These are phyloP conservation scores for Nothobranchius furzeri DNA, from an alignment of 2,113 vertebrate genomes.

Conservation along the genomic window DNA sequence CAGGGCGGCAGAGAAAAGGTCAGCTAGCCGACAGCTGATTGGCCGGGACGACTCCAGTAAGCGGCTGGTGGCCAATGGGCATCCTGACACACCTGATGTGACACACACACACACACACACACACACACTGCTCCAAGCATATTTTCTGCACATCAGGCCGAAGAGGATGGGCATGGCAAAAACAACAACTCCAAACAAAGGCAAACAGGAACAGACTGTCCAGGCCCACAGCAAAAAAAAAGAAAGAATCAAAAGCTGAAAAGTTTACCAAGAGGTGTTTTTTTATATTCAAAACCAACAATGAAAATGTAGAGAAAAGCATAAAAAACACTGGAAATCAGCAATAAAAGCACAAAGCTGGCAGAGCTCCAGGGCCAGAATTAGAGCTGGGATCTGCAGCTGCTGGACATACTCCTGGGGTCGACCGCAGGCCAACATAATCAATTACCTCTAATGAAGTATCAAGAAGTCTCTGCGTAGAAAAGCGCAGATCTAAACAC, in stretches of 20 bases:
- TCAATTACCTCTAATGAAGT: constrained; percentile 52
- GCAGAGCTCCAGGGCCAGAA: constrained; percentile 23
- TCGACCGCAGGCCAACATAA: constrained; percentile 45
- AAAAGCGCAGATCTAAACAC: constrained; percentile 19
- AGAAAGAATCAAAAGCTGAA: constrained; percentile 22
- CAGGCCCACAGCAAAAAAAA: constrained; percentile 35
- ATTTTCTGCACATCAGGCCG: constrained; percentile 48
- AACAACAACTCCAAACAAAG: constrained; percentile 56
- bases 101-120: constrained; percentile 60
- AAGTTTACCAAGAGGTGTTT: constrained; percentile 32
- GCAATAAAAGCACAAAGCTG: constrained; percentile 9
- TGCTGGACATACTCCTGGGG: constrained; percentile 47
- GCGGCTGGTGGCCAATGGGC: constrained; percentile 67
- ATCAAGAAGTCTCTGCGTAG: constrained; percentile 33
- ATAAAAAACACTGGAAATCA: constrained; percentile 7
- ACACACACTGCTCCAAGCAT: constrained; percentile 48
- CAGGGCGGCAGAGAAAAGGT: constrained; percentile 71
- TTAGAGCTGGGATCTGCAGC: constrained; percentile 37
- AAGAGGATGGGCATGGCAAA: constrained; percentile 43
- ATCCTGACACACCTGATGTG: constrained; percentile 78
- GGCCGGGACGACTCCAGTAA: constrained; percentile 58
- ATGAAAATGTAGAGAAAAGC: constrained; percentile 10
- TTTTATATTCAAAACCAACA: constrained; percentile 33
- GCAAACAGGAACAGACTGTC: constrained; percentile 48
- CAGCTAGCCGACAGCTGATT: constrained; percentile 73